Evolutionary conservation across 2,888 invertebrate genomes (phyloP).

Genomic region (Machimus rusticus): DNA sequence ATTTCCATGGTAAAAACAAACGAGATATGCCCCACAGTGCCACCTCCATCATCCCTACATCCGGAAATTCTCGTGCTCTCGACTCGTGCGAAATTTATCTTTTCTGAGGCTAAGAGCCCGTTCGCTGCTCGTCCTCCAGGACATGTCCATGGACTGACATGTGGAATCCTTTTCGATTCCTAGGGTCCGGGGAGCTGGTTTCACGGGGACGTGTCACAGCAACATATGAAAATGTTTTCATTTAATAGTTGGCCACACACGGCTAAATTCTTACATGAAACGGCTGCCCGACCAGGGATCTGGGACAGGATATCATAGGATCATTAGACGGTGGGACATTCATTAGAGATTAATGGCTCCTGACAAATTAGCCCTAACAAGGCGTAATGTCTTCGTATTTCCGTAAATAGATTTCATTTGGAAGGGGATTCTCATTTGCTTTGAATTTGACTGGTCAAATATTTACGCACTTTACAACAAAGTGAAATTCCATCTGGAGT

Average conservation of each 20-base stretch:
- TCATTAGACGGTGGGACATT: background rate
- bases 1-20: background rate
- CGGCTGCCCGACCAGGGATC: background rate
- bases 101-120: background rate
- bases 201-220: background rate
- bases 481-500: background rate
- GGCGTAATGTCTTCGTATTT: background rate
- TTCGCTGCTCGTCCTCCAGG: background rate
- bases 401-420: background rate
- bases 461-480: background rate
- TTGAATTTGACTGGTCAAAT: background rate
- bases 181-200: background rate
- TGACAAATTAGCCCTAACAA: constrained; percentile 5
- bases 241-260: background rate
- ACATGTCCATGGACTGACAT: constrained; percentile 12
- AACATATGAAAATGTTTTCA: constrained; percentile 4
- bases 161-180: constrained; percentile 7
- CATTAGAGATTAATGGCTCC: constrained; percentile 12
- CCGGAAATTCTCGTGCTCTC: background rate
- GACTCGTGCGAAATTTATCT: background rate
- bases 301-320: background rate
- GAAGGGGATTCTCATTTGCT: background rate
- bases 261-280: background rate
- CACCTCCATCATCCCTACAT: background rate
- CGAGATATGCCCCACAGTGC: background rate